Evolutionary conservation across 2,113 vertebrate genomes (phyloP).

Genomic region (Apteryx mantelli): DNA sequence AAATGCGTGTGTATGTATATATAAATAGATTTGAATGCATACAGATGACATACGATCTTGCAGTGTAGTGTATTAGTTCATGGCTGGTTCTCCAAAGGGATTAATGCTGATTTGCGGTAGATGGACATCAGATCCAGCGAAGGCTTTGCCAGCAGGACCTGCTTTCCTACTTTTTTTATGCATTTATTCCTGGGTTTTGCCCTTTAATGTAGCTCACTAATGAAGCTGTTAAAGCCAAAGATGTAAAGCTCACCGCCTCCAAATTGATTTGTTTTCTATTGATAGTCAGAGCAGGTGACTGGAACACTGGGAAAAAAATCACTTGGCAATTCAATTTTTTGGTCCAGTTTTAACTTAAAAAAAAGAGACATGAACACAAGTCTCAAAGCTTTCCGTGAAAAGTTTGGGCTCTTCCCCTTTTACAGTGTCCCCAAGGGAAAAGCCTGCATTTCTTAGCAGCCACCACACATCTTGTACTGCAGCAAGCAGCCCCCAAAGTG

Average conservation of each 20-base stretch:
- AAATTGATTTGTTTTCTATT: neutral
- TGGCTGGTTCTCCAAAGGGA: neutral
- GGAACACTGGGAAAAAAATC: neutral
- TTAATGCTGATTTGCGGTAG: neutral
- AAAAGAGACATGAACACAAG: neutral
- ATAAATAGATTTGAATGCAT: neutral
- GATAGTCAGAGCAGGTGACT: neutral
- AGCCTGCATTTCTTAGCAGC: neutral
- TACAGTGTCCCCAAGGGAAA: rapidly evolving
- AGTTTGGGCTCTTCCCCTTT: neutral
- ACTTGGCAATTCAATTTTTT: conserved; percentile 1
- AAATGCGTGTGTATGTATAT: neutral
- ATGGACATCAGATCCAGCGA: neutral
- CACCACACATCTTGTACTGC: neutral
- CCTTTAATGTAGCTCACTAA: neutral
- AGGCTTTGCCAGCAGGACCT: neutral
- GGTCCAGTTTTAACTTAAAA: neutral
- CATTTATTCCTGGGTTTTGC: neutral
- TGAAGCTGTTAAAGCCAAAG: conserved; percentile 3
- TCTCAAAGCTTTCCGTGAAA: neutral
- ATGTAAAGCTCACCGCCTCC: neutral
- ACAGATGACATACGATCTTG: neutral
- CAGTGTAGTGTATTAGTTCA: neutral
- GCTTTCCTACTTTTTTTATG: neutral
- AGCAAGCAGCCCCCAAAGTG: neutral